Conservation (phyloP, 2,888 invertebrate genomes). For the Drosophila neotestacea region DNA sequence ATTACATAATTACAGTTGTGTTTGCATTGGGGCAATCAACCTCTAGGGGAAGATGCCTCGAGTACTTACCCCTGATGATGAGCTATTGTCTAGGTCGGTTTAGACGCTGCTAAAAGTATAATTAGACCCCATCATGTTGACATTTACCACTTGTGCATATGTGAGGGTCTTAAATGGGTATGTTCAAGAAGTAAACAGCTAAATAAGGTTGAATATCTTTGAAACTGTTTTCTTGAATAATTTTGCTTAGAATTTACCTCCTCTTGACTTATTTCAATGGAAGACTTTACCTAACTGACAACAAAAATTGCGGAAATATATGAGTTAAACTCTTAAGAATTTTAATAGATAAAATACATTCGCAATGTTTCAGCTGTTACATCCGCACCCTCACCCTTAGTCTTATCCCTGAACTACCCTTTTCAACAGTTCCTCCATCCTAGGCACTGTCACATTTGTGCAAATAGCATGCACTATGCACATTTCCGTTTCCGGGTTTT, state of each 20-base stretch:
- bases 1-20: constrained; percentile 77
- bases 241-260: neutral
- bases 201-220: neutral
- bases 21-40: constrained; percentile 63
- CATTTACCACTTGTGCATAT: neutral
- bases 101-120: constrained; percentile 7
- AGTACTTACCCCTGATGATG: constrained; percentile 54
- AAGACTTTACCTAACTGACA: neutral
- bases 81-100: constrained; percentile 58
- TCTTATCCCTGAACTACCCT: neutral
- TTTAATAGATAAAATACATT: constrained; percentile 24
- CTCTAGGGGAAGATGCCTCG: constrained; percentile 35
- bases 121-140: constrained; percentile 28
- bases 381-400: constrained; percentile 14
- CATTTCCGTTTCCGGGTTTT: constrained; percentile 67
- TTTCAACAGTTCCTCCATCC: constrained; percentile 1
- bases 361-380: constrained; percentile 33
- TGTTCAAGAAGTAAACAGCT: neutral
- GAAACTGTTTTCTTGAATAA: neutral
- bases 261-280: neutral
- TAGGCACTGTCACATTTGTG: constrained; percentile 58
- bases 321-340: constrained; percentile 11
- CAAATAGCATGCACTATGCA: constrained; percentile 77
- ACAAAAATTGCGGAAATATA: constrained; percentile 8
- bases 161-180: neutral